phyloP scores from a whole-genome alignment of 2,797 vertebrate species.

The Pagetopsis macropterus region DNA sequence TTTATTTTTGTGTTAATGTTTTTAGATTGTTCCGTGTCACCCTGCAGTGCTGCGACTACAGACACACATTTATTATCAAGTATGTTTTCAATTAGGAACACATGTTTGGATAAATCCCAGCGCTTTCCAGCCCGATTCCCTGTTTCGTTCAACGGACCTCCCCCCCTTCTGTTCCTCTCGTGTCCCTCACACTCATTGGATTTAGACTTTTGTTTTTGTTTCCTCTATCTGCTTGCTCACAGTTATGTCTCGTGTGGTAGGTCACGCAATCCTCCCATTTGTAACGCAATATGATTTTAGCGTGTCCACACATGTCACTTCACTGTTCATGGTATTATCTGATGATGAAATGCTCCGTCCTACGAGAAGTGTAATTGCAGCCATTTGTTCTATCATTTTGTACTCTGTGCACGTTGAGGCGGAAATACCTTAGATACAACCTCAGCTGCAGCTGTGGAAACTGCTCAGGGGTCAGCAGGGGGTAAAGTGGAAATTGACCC shows the following conservation, averaged over 20 bases:
- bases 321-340: constrained; percentile 8
- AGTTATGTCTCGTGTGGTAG: background rate
- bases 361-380: constrained; percentile 6
- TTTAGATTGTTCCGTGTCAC: background rate
- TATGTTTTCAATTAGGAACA: constrained; percentile 17
- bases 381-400: background rate
- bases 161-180: background rate
- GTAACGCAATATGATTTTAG: background rate
- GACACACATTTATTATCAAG: background rate
- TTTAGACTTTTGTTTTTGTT: constrained; percentile 1
- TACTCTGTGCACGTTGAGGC: constrained; percentile 4
- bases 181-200: background rate
- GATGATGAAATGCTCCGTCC: constrained; percentile 21
- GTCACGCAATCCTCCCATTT: background rate
- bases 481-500: constrained; percentile 53
- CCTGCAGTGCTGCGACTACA: background rate
- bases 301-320: constrained; percentile 7
- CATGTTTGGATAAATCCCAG: constrained; percentile 10
- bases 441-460: constrained; percentile 62
- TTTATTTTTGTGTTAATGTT: background rate
- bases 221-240: background rate
- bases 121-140: background rate
- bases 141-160: constrained; percentile 1
- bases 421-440: constrained; percentile 51
- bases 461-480: constrained; percentile 45